A percentile compares a stretch with the other conserved stretches of the same genome.
Conservation (phyloP, 2,888 invertebrate species). For the Nomada fabriciana region DNA sequence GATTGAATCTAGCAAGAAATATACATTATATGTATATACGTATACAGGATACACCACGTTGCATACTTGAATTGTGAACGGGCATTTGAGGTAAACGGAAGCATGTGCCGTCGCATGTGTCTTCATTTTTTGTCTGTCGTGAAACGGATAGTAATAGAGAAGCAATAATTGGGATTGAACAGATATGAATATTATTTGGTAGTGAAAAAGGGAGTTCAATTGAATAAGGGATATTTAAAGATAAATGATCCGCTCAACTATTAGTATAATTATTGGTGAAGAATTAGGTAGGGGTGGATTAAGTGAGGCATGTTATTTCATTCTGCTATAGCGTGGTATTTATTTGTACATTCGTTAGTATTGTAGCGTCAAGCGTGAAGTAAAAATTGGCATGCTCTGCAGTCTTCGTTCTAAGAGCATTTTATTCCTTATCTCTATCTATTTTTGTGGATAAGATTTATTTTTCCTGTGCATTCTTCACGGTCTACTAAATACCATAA, state of each 20-base stretch:
- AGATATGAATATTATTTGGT: no score
- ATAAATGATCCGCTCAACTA: no score
- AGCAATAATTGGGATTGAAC: no score
- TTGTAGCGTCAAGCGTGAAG: background rate
- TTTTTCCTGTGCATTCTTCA: background rate
- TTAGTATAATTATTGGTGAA: no score
- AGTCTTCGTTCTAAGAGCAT: background rate
- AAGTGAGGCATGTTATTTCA: no score
- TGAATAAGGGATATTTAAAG: no score
- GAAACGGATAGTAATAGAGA: no score
- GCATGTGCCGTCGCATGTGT: background rate
- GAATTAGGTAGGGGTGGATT: no score
- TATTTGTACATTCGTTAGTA: background rate
- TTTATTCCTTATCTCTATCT: background rate
- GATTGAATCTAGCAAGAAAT: constrained; percentile 23
- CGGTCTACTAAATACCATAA: background rate
- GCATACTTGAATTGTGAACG: background rate
- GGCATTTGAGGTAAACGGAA: background rate
- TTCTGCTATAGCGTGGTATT: no score
- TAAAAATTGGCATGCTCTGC: background rate
- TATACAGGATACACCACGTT: background rate
- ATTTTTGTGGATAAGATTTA: constrained; percentile 5
- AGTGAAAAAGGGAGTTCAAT: no score
- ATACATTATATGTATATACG: background rate
- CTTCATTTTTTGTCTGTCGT: no score